Evolutionary conservation across 2,888 invertebrate genomes (phyloP).

Genomic region (Catocala nupta): DNA sequence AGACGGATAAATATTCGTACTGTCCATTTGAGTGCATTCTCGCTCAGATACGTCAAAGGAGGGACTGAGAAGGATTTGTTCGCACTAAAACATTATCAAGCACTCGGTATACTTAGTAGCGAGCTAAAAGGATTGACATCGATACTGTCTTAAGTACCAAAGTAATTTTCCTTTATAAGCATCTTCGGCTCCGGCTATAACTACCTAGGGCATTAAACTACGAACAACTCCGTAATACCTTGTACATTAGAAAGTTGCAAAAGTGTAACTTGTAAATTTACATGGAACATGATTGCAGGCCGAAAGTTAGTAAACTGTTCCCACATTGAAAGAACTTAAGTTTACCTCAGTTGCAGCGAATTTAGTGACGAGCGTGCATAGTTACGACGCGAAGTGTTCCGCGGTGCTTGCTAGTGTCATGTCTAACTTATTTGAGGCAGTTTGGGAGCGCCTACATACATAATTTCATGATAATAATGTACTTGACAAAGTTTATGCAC

Average conservation of each 20-base stretch:
- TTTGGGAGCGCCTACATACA: background rate
- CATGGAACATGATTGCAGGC: slow-evolving; percentile 65
- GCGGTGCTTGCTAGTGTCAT: slow-evolving; percentile 34
- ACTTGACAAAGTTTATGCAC: background rate
- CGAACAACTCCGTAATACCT: slow-evolving; percentile 45
- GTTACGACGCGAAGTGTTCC: slow-evolving; percentile 27
- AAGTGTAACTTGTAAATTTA: slow-evolving; percentile 63
- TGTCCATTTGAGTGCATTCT: background rate
- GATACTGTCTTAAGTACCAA: slow-evolving; percentile 39
- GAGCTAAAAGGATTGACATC: slow-evolving; percentile 45
- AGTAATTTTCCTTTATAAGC: slow-evolving; percentile 40
- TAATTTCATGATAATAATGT: background rate
- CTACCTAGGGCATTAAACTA: slow-evolving; percentile 39
- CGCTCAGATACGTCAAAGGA: slow-evolving; percentile 4
- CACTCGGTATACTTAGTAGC: slow-evolving; percentile 37
- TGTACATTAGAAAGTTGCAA: slow-evolving; percentile 57
- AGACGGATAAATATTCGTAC: background rate
- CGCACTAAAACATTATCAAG: slow-evolving; percentile 38
- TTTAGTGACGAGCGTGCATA: slow-evolving; percentile 51
- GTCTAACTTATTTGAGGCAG: slow-evolving; percentile 25
- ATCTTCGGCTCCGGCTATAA: slow-evolving; percentile 22
- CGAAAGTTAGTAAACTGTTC: slow-evolving; percentile 61
- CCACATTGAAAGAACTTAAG: slow-evolving; percentile 62
- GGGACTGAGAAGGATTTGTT: slow-evolving; percentile 27
- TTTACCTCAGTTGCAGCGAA: slow-evolving; percentile 53